These are phyloP conservation scores for Cranoglanis bouderius DNA, from an alignment of 2,113 vertebrate genomes.

Conservation along the genomic window DNA sequence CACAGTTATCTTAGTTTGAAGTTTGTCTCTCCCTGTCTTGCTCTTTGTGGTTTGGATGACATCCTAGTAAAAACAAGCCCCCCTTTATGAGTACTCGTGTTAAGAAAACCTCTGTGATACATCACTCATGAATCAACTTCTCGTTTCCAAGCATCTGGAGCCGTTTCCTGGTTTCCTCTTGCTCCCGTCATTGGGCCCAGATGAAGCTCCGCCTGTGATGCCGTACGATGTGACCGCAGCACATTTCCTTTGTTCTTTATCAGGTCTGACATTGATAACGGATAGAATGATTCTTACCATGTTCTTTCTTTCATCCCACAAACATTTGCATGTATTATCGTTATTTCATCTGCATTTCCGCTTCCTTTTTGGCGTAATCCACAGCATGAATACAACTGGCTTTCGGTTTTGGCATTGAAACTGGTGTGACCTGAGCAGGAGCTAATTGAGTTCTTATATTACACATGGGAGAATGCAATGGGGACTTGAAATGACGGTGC, in stretches of 20 bases:
- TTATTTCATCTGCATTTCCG: not conserved
- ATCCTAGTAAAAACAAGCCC: constrained; percentile 30
- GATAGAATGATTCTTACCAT: constrained; percentile 23
- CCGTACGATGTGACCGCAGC: constrained; percentile 23
- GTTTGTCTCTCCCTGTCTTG: not conserved
- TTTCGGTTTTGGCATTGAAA: not conserved
- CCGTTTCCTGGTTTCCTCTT: constrained; percentile 51
- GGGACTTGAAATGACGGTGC: not conserved
- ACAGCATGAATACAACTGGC: not conserved
- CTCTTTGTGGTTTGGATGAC: constrained; percentile 48
- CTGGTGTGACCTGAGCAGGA: constrained; percentile 2
- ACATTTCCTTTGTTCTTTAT: constrained; percentile 37
- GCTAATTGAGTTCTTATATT: not conserved
- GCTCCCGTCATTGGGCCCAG: constrained; percentile 39
- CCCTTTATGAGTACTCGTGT: constrained; percentile 40
- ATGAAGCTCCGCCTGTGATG: constrained; percentile 11
- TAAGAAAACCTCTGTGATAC: constrained; percentile 59
- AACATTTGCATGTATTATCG: constrained; percentile 41
- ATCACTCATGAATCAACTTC: constrained; percentile 51
- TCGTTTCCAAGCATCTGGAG: constrained; percentile 38
- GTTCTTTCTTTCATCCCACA: constrained; percentile 4
- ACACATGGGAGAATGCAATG: not conserved
- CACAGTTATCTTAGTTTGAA: not conserved
- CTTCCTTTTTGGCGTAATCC: not conserved
- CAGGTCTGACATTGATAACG: constrained; percentile 42